A percentile compares a stretch with the other conserved stretches of the same genome.
Conservation (phyloP, 2,888 invertebrate species). For the Tetropium fuscum region DNA sequence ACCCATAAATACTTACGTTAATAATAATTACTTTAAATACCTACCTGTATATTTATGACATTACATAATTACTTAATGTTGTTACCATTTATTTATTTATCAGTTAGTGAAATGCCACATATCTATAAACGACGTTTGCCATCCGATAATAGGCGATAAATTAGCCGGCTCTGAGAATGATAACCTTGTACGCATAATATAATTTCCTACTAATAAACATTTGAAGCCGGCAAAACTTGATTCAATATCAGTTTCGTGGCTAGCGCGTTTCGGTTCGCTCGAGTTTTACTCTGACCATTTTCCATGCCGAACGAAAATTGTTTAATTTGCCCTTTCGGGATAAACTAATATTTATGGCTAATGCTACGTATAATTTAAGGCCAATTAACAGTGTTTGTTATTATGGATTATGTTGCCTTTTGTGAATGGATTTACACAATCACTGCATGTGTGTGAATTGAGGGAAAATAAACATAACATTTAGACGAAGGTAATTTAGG, state of each 20-base stretch:
- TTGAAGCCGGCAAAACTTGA: slow-evolving; percentile 2
- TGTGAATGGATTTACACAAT: neutral
- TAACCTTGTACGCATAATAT: slow-evolving; percentile 13
- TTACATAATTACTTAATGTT: neutral
- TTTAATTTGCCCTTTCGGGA: neutral
- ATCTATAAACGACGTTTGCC: slow-evolving; percentile 1
- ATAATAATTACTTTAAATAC: too few species aligned
- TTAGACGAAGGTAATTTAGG: neutral
- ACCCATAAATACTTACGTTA: too few species aligned
- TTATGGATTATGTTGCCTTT: neutral
- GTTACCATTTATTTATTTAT: neutral
- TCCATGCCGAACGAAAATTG: neutral
- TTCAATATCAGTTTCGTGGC: slow-evolving; percentile 8
- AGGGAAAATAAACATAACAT: neutral
- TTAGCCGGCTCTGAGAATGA: slow-evolving; percentile 5
- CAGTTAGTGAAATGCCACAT: neutral
- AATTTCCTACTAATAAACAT: slow-evolving; percentile 12
- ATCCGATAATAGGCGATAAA: neutral
- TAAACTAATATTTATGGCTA: neutral
- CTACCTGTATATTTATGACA: too few species aligned
- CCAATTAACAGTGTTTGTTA: neutral
- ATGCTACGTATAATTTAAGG: neutral
- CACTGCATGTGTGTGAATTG: neutral
- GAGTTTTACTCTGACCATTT: neutral
- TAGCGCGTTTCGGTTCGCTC: neutral